A percentile compares a stretch with the other conserved stretches of the same genome.
phyloP scores from a whole-genome alignment of 2,888 invertebrate species.

The Stenolophus ochropezus region DNA sequence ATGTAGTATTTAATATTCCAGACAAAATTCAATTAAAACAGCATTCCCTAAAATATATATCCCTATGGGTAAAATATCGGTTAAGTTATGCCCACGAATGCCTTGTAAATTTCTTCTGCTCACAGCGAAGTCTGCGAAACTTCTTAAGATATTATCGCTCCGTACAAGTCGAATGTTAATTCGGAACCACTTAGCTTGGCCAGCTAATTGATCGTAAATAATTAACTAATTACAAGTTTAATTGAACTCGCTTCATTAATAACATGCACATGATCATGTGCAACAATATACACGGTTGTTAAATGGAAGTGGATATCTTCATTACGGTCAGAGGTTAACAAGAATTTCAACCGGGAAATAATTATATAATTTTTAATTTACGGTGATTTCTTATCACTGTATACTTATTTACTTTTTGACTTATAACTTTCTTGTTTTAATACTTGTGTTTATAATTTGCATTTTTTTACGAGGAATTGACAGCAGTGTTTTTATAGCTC shows the following conservation, averaged over 20 bases:
- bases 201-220: slow-evolving; percentile 46
- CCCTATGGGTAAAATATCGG: slow-evolving; percentile 8
- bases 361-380: too few species aligned
- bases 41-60: background rate
- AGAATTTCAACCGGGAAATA: too few species aligned
- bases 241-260: slow-evolving; percentile 45
- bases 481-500: background rate
- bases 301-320: too few species aligned
- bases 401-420: too few species aligned
- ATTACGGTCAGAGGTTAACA: too few species aligned
- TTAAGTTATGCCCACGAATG: background rate
- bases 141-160: background rate
- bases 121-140: too few species aligned
- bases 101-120: background rate
- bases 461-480: too few species aligned
- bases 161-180: slow-evolving; percentile 13
- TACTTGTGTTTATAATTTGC: too few species aligned
- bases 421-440: too few species aligned
- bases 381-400: too few species aligned
- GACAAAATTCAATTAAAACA: slow-evolving; percentile 2
- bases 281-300: background rate
- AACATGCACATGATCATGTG: slow-evolving; percentile 6
- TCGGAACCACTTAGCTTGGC: slow-evolving; percentile 9
- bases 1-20: background rate
- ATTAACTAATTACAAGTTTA: slow-evolving; percentile 48